Evolutionary conservation across 1,140 invertebrate species (phyloP).

Genomic region (Luehdorfia chinensis): DNA sequence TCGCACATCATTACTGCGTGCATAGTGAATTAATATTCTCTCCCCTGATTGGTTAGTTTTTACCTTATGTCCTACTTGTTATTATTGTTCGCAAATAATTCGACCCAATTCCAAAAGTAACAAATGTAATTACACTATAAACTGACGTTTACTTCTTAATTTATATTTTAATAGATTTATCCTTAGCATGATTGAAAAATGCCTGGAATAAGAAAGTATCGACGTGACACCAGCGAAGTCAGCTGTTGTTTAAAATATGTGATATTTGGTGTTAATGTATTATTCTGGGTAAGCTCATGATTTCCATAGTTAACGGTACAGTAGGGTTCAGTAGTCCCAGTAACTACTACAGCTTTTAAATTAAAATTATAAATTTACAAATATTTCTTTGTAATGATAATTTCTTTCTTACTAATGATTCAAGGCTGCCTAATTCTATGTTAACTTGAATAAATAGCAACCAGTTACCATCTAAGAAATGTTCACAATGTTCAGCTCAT

Average conservation of each 20-base stretch:
- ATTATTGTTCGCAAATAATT: conserved; percentile 26
- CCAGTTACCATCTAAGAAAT: too few relatives aligned
- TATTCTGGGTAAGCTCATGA: conserved; percentile 92
- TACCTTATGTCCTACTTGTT: conserved; percentile 36
- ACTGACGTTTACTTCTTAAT: conserved; percentile 11
- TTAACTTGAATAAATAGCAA: too few relatives aligned
- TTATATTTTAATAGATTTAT: conserved; percentile 18
- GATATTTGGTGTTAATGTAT: conserved; percentile 97
- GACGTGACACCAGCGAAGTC: conserved; percentile 94
- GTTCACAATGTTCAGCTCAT: too few relatives aligned
- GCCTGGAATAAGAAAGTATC: conserved; percentile 83
- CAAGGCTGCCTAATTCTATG: too few relatives aligned
- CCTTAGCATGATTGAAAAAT: conserved; percentile 45
- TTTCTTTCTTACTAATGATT: too few relatives aligned
- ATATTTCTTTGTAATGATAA: too few relatives aligned
- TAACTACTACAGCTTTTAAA: too few relatives aligned
- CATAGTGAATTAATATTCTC: too few relatives aligned
- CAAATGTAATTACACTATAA: conserved; percentile 23
- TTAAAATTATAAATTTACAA: too few relatives aligned
- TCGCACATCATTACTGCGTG: too few relatives aligned
- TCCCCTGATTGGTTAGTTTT: too few relatives aligned
- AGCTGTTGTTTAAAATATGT: conserved; percentile 98
- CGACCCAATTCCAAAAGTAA: conserved; percentile 21
- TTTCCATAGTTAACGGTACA: conserved; percentile 11
- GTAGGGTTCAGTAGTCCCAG: neutral